These are phyloP conservation scores for Amblyornis subalaris DNA, from an alignment of 2,113 vertebrate genomes.

Conservation along the genomic window DNA sequence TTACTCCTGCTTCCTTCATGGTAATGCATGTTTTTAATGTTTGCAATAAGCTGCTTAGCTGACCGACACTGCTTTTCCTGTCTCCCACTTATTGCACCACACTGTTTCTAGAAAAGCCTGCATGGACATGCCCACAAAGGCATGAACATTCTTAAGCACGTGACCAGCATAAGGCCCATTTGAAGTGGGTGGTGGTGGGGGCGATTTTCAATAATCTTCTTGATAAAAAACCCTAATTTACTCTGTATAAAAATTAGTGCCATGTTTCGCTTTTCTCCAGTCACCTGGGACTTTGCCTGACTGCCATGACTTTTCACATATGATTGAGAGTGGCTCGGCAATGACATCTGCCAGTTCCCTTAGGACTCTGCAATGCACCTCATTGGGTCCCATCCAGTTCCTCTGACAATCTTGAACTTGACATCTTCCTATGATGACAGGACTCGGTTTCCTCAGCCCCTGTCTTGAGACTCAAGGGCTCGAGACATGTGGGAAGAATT, in stretches of 20 bases:
- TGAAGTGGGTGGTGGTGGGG: background rate
- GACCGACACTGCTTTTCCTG: background rate
- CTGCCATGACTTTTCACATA: background rate
- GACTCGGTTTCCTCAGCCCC: background rate
- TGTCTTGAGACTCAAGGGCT: background rate
- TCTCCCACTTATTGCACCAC: background rate
- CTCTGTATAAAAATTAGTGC: background rate
- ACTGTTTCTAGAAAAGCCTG: background rate
- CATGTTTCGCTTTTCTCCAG: background rate
- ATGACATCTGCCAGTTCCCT: background rate
- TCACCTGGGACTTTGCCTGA: background rate
- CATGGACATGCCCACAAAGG: background rate
- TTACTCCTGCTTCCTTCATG: background rate
- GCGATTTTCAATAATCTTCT: background rate
- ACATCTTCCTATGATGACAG: background rate
- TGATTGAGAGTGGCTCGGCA: rapidly evolving
- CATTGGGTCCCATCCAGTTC: rapidly evolving
- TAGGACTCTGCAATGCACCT: background rate
- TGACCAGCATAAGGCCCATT: background rate
- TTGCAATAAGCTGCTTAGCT: background rate
- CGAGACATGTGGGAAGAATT: background rate
- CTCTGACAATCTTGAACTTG: background rate
- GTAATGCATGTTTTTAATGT: background rate
- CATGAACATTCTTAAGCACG: background rate
- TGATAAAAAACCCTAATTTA: background rate